Evolutionary conservation across 2,888 invertebrate genomes (phyloP).

Genomic region (Atethmia centrago): DNA sequence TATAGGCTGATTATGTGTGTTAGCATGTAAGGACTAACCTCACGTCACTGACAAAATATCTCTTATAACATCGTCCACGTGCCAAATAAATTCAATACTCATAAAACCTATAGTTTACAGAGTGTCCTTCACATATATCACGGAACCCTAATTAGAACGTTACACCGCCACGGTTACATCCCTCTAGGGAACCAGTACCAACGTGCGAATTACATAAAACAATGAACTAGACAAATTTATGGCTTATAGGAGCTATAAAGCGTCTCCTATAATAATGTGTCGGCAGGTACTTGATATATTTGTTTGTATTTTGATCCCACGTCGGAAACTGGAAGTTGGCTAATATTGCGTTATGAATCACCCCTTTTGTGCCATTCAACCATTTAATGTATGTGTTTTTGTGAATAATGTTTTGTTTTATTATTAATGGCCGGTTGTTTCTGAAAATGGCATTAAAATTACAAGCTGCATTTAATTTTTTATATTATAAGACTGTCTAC

Average conservation of each 20-base stretch:
- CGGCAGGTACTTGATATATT: conserved; percentile 61
- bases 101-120: conserved; percentile 53
- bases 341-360: conserved; percentile 45
- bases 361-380: conserved; percentile 57
- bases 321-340: conserved; percentile 51
- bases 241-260: conserved; percentile 62
- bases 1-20: not conserved
- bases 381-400: conserved; percentile 53
- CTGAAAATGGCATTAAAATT: conserved; percentile 8
- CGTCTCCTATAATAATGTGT: conserved; percentile 59
- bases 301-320: conserved; percentile 66
- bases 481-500: not conserved
- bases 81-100: conserved; percentile 25
- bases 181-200: conserved; percentile 16
- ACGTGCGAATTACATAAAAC: conserved; percentile 60
- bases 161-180: conserved; percentile 37
- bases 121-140: conserved; percentile 50
- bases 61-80: not conserved
- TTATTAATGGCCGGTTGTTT: conserved; percentile 41
- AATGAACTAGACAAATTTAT: conserved; percentile 66
- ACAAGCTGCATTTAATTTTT: not conserved
- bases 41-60: not conserved
- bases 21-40: too few relatives aligned
- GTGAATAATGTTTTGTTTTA: conserved; percentile 55
- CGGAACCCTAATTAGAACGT: conserved; percentile 60